Conservation (phyloP, 2,797 vertebrate genomes). For the Amniataba percoides region DNA sequence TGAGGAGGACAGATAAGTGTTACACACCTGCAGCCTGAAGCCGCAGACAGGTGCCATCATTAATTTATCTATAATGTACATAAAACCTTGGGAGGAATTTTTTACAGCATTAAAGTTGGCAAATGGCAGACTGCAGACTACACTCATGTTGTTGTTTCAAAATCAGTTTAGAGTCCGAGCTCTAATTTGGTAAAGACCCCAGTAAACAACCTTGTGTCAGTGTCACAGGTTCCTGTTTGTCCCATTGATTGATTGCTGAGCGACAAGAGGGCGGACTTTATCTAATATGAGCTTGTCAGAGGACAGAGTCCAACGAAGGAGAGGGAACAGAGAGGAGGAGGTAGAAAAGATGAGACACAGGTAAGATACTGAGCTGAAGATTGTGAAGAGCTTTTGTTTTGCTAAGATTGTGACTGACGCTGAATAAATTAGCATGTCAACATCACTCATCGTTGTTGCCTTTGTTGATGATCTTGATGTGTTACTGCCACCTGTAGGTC, state of each 20-base stretch:
- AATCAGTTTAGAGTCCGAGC: no score
- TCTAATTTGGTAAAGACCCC: no score
- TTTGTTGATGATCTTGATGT: no score
- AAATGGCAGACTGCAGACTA: background rate
- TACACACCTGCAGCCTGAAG: conserved; percentile 11
- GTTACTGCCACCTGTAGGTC: no score
- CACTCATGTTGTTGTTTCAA: no score
- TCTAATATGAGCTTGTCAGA: conserved; percentile 1
- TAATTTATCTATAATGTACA: conserved; percentile 19
- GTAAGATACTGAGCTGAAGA: background rate
- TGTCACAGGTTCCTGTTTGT: conserved; percentile 5
- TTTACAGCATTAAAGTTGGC: background rate
- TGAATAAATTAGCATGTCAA: conserved; percentile 3
- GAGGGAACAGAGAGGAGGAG: background rate
- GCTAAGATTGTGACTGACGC: background rate
- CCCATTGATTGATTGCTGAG: background rate
- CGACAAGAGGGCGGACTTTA: background rate
- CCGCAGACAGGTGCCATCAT: background rate
- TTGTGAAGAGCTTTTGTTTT: background rate
- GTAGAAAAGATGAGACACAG: background rate
- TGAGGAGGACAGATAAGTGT: conserved; percentile 41
- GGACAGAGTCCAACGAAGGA: background rate
- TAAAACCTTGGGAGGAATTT: background rate
- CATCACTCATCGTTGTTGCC: background rate
- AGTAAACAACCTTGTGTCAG: background rate